Conservation (phyloP, 1,140 invertebrate species). For the Brachionus sp. region DNA sequence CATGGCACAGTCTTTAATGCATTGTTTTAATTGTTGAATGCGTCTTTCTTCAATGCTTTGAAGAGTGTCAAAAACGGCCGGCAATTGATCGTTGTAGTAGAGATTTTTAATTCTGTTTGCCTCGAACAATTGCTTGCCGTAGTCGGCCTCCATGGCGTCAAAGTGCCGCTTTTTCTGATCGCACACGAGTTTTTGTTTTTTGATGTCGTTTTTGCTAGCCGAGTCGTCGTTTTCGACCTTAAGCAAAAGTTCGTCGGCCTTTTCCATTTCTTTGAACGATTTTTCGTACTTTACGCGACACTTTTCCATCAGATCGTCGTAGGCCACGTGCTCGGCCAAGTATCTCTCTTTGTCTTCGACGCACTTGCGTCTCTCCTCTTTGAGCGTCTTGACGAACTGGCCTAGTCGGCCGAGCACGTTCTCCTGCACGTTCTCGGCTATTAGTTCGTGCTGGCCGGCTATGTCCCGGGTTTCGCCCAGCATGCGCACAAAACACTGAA, state of each 20-base stretch:
- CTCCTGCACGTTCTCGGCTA: constrained; percentile 44
- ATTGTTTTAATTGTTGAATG: constrained; percentile 1
- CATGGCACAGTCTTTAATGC: neutral
- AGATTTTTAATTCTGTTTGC: constrained; percentile 18
- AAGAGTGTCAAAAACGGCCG: neutral
- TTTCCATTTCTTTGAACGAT: neutral
- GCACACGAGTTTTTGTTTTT: constrained; percentile 4
- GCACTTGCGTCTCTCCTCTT: constrained; percentile 35
- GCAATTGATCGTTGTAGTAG: constrained; percentile 19
- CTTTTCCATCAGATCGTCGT: constrained; percentile 31
- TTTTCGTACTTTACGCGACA: constrained; percentile 12
- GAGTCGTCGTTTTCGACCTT: constrained; percentile 43
- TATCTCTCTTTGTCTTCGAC: constrained; percentile 22
- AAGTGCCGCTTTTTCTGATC: constrained; percentile 31
- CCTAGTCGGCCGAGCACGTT: neutral
- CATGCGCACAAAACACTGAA: neutral
- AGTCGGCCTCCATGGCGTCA: neutral
- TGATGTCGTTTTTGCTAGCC: constrained; percentile 40
- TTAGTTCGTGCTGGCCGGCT: constrained; percentile 39
- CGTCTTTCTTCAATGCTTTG: constrained; percentile 9
- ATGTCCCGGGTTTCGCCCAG: constrained; percentile 7
- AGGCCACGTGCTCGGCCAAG: constrained; percentile 10
- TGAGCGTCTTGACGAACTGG: neutral
- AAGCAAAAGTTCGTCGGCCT: neutral
- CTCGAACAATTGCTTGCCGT: constrained; percentile 38